A percentile compares a stretch with the other conserved stretches of the same genome.
Evolutionary conservation across 2,888 invertebrate species (phyloP).

Genomic region (Lasioglossum vierecki): DNA sequence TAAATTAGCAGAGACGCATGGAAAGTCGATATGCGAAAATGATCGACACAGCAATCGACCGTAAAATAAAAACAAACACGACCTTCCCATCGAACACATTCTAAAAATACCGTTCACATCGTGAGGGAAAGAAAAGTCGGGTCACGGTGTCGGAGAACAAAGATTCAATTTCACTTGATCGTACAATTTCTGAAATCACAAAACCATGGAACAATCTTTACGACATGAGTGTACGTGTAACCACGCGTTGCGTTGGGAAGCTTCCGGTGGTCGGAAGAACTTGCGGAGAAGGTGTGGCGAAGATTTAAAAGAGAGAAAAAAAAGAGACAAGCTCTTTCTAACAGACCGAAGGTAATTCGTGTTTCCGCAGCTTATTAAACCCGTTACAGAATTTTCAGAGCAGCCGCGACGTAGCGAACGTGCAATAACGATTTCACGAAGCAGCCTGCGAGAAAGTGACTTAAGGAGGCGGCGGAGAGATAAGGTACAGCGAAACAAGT

Average conservation of each 20-base stretch:
- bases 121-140: not conserved
- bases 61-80: not conserved
- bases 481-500: constrained; percentile 79
- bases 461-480: constrained; percentile 72
- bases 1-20: not conserved
- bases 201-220: too few species aligned
- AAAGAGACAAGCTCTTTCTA: not conserved
- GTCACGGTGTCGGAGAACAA: not conserved
- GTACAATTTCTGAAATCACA: not conserved
- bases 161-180: not conserved
- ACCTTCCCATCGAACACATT: not conserved
- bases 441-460: constrained; percentile 61
- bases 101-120: not conserved
- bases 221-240: not conserved
- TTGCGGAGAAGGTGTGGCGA: not conserved
- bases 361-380: not conserved
- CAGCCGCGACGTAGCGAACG: not conserved
- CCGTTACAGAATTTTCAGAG: constrained; percentile 13
- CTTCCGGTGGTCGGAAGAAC: not conserved
- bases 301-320: not conserved
- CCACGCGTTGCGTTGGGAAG: too few species aligned
- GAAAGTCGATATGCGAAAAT: not conserved
- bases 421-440: constrained; percentile 60
- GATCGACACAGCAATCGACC: not conserved
- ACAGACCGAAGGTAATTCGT: not conserved